Conservation (phyloP, 2,797 vertebrate species). For the Fratercula arctica region DNA sequence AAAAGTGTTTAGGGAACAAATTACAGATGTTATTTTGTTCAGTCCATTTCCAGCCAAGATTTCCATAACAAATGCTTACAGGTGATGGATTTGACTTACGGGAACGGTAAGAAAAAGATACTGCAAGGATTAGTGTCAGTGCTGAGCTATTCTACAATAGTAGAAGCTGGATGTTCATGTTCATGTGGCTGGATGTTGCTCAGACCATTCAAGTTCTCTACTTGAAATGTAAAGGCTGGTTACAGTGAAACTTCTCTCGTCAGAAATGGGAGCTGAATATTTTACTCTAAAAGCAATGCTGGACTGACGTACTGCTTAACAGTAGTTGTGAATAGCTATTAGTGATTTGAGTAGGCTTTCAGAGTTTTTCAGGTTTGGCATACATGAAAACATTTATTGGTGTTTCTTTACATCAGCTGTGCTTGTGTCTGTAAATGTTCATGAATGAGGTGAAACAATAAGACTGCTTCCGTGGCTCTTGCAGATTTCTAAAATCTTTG, state of each 20-base stretch:
- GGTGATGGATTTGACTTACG: background rate
- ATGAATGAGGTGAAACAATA: background rate
- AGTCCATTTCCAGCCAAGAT: background rate
- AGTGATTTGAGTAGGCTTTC: background rate
- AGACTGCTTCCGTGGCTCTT: background rate
- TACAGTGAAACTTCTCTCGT: background rate
- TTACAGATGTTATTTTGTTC: background rate
- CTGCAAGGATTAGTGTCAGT: background rate
- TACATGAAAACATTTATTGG: background rate
- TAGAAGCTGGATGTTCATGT: background rate
- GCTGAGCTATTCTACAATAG: background rate
- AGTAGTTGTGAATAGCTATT: background rate
- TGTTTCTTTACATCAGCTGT: background rate
- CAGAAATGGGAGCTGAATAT: background rate
- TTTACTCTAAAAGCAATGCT: background rate
- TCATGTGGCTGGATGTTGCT: background rate
- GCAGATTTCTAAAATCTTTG: background rate
- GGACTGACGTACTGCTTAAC: background rate
- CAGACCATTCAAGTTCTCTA: background rate
- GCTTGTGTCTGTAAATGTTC: background rate
- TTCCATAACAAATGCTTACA: background rate
- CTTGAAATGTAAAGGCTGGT: background rate
- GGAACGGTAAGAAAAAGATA: background rate
- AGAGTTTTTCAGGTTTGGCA: background rate
- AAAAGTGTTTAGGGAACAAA: background rate